These are phyloP conservation scores for Pentalonia nigronervosa DNA, from an alignment of 1,140 invertebrate species.

Conservation along the genomic window DNA sequence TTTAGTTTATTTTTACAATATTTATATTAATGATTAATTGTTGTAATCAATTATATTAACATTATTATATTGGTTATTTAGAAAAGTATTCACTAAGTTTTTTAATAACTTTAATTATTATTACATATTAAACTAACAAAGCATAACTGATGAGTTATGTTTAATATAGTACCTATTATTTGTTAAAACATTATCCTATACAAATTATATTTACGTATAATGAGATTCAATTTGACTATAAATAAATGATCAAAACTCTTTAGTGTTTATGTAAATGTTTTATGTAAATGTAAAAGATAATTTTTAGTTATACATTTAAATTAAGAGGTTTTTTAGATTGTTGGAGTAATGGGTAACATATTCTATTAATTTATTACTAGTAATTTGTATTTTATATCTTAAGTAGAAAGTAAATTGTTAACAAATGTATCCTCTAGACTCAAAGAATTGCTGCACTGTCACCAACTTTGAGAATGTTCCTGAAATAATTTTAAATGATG, in stretches of 20 bases:
- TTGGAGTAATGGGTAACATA: background rate
- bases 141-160: too few relatives aligned
- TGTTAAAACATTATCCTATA: too few relatives aligned
- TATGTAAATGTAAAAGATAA: background rate
- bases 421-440: background rate
- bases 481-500: background rate
- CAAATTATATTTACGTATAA: too few relatives aligned
- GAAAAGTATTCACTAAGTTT: too few relatives aligned
- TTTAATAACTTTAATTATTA: too few relatives aligned
- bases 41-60: too few relatives aligned
- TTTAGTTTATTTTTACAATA: too few relatives aligned
- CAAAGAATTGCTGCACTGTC: background rate
- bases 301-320: background rate
- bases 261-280: background rate
- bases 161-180: too few relatives aligned
- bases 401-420: background rate
- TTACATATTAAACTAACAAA: too few relatives aligned
- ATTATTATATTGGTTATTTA: too few relatives aligned
- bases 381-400: background rate
- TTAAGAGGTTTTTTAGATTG: background rate
- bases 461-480: background rate
- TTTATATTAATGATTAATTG: too few relatives aligned
- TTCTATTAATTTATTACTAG: background rate
- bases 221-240: too few relatives aligned
- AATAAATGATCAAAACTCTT: background rate